phyloP scores from a whole-genome alignment of 2,888 invertebrate species.

The Dryobota labecula region DNA sequence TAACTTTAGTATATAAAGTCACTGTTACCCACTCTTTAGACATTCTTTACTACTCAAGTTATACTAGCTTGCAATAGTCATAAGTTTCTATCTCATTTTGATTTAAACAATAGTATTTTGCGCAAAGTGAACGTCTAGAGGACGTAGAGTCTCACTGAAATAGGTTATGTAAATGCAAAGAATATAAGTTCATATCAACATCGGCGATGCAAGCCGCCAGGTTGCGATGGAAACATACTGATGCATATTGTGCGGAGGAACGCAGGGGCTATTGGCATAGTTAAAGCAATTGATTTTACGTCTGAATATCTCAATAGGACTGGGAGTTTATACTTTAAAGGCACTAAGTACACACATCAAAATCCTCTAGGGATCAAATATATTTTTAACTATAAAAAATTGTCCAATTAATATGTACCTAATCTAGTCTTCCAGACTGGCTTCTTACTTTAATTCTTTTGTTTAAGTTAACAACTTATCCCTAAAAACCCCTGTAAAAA shows the following conservation, averaged over 20 bases:
- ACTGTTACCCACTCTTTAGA: not conserved
- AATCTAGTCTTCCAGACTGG: too few relatives aligned
- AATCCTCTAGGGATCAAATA: too few relatives aligned
- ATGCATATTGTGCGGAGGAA: conserved; percentile 7
- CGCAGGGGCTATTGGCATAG: not conserved
- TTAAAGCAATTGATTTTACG: not conserved
- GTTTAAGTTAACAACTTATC: too few relatives aligned
- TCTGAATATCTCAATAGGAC: not conserved
- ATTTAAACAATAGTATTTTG: conserved; percentile 59
- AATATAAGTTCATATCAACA: conserved; percentile 84
- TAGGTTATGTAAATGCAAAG: conserved; percentile 84
- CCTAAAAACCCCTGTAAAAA: too few relatives aligned
- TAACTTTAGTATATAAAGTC: not conserved
- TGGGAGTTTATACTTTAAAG: not conserved
- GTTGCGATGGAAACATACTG: conserved; percentile 73
- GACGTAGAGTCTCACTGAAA: conserved; percentile 72
- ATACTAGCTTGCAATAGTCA: conserved; percentile 28
- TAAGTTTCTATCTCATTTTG: conserved; percentile 53
- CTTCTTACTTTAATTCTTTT: too few relatives aligned
- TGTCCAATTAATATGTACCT: too few relatives aligned
- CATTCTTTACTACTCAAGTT: conserved; percentile 21
- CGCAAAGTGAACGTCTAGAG: conserved; percentile 53
- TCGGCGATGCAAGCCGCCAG: conserved; percentile 78
- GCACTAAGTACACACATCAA: not conserved
- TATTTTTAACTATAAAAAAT: too few relatives aligned